Evolutionary conservation across 1,140 invertebrate genomes (phyloP).

Genomic region (Battus philenor): DNA sequence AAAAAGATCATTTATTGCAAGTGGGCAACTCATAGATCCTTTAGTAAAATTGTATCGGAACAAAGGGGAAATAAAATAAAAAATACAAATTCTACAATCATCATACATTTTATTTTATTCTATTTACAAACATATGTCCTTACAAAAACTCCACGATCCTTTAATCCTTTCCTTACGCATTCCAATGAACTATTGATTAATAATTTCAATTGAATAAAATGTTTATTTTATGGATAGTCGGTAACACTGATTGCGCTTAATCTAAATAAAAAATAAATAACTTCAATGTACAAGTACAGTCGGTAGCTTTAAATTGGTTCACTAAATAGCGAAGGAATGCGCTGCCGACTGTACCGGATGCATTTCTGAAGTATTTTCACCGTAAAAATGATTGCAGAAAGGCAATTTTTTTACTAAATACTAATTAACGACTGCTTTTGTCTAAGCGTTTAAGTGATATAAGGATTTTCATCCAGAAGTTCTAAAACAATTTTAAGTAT

Average conservation of each 20-base stretch:
- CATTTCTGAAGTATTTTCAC: conserved; percentile 57
- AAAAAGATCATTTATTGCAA: too few relatives aligned
- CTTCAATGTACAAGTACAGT: conserved; percentile 40
- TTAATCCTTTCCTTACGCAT: conserved; percentile 3
- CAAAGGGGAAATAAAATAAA: conserved; percentile 31
- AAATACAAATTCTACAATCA: conserved; percentile 52
- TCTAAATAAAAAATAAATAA: conserved; percentile 57
- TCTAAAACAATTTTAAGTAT: too few relatives aligned
- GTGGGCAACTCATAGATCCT: too few relatives aligned
- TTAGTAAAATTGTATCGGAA: too few relatives aligned
- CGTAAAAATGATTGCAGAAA: conserved; percentile 68
- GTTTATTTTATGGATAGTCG: background rate
- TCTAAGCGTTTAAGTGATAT: conserved; percentile 18
- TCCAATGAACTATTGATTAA: background rate
- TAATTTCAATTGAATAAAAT: conserved; percentile 4
- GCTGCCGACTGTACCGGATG: conserved; percentile 36
- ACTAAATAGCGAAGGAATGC: conserved; percentile 27
- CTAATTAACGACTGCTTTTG: conserved; percentile 24
- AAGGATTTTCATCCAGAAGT: too few relatives aligned
- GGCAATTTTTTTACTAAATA: conserved; percentile 48
- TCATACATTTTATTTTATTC: conserved; percentile 66
- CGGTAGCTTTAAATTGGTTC: conserved; percentile 24
- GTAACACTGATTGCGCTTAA: conserved; percentile 35
- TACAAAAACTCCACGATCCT: conserved; percentile 28
- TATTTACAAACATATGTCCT: conserved; percentile 64